These are phyloP conservation scores for Selene dorsalis DNA, from an alignment of 2,797 vertebrate species.

Conservation along the genomic window DNA sequence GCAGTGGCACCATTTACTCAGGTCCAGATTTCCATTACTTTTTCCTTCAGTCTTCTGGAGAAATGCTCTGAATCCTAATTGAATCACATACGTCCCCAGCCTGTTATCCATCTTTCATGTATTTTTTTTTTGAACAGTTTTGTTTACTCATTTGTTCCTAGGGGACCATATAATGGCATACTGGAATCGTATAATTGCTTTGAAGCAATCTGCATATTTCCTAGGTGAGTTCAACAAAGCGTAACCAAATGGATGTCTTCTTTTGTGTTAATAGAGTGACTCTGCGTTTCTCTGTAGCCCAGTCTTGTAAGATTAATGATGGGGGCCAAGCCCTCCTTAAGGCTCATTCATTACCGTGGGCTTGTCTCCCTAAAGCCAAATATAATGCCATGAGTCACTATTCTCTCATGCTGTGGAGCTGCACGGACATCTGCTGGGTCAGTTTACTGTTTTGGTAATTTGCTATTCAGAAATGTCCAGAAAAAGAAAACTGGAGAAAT, in stretches of 20 bases:
- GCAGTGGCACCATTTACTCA: conserved; percentile 38
- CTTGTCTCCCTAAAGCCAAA: conserved; percentile 76
- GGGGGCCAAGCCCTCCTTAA: conserved; percentile 73
- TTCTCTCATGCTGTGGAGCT: conserved; percentile 38
- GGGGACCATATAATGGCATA: conserved; percentile 45
- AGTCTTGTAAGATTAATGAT: conserved; percentile 79
- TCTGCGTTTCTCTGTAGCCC: conserved; percentile 60
- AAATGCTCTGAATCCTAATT: conserved; percentile 46
- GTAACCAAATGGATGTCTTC: conserved; percentile 73
- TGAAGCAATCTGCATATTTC: conserved; percentile 57
- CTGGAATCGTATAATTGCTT: conserved; percentile 66
- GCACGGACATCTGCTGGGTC: conserved; percentile 53
- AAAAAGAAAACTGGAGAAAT: conserved; percentile 41
- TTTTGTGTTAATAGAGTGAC: conserved; percentile 79
- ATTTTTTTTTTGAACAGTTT: conserved; percentile 31
- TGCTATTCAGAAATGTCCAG: conserved; percentile 54
- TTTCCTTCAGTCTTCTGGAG: conserved; percentile 24
- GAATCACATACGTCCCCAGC: conserved; percentile 33
- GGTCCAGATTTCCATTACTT: conserved; percentile 53
- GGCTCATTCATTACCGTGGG: conserved; percentile 77
- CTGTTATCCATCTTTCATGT: conserved; percentile 35
- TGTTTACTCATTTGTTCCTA: conserved; percentile 51
- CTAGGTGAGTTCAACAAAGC: conserved; percentile 65
- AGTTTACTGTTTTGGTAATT: conserved; percentile 60
- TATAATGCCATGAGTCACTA: conserved; percentile 79